These are phyloP conservation scores for Hirundo rustica DNA, from an alignment of 2,797 vertebrate species.

Conservation along the genomic window DNA sequence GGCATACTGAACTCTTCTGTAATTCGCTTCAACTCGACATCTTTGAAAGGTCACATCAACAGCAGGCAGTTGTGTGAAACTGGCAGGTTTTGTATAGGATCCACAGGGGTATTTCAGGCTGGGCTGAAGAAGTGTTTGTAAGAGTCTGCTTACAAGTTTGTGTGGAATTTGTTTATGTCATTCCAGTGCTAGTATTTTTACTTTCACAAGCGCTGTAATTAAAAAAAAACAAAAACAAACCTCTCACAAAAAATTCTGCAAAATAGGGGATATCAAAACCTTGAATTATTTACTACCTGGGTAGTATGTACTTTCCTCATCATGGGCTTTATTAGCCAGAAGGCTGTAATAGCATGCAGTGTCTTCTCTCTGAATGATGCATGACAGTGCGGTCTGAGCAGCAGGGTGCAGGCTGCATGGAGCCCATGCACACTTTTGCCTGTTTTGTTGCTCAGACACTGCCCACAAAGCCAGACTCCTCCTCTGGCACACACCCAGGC, in stretches of 20 bases:
- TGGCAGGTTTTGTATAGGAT: slow-evolving; percentile 17
- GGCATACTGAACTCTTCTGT: slow-evolving; percentile 19
- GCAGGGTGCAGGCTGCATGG: not conserved
- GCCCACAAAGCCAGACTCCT: not conserved
- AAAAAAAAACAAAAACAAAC: not conserved
- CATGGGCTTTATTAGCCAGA: not conserved
- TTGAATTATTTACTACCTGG: not conserved
- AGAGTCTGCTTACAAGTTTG: not conserved
- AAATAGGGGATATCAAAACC: not conserved
- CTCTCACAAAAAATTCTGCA: not conserved
- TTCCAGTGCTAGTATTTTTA: not conserved
- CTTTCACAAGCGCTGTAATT: not conserved
- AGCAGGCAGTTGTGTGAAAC: slow-evolving; percentile 38
- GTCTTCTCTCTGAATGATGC: not conserved
- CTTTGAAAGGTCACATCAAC: slow-evolving; percentile 51
- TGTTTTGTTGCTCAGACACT: not conserved
- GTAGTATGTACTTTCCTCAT: not conserved
- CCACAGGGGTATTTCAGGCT: slow-evolving; percentile 38
- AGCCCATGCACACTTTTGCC: not conserved
- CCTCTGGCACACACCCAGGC: not conserved
- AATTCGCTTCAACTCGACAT: not conserved
- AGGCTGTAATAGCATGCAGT: not conserved
- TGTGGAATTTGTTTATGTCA: not conserved
- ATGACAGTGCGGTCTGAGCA: not conserved
- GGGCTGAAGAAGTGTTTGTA: not conserved